phyloP scores from a whole-genome alignment of 2,113 vertebrate species.

The Rhinopomastus cyanomelas region DNA sequence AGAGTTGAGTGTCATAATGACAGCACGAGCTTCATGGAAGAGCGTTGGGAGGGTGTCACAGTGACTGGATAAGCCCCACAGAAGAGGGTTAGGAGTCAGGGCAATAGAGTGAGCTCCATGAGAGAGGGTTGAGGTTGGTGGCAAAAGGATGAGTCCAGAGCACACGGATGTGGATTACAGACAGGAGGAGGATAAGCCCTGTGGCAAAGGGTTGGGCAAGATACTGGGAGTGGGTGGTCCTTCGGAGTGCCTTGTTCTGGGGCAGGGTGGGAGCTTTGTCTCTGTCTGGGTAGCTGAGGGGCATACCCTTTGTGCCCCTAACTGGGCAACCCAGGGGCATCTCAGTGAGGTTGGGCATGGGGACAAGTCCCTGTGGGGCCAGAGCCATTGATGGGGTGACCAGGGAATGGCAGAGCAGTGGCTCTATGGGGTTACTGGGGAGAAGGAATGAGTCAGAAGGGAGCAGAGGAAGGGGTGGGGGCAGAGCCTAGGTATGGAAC shows the following conservation, averaged over 20 bases:
- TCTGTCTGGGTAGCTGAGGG: background rate
- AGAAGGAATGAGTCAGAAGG: background rate
- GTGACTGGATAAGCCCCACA: background rate
- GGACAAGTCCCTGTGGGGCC: background rate
- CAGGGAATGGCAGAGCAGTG: background rate
- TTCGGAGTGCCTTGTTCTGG: background rate
- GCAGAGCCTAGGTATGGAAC: background rate
- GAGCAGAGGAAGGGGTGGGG: background rate
- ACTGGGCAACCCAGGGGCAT: background rate
- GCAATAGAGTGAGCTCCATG: background rate
- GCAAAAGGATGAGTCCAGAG: background rate
- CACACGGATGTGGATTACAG: background rate
- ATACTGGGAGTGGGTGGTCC: fast-evolving
- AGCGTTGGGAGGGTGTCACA: background rate
- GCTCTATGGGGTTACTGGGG: fast-evolving
- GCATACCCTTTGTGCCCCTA: background rate
- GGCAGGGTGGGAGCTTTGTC: background rate
- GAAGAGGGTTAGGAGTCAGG: background rate
- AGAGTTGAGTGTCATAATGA: background rate
- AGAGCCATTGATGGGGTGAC: fast-evolving
- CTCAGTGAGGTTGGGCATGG: fast-evolving
- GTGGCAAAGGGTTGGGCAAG: background rate
- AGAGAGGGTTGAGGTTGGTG: background rate
- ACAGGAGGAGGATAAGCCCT: fast-evolving
- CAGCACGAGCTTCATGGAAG: background rate